Evolutionary conservation across 2,797 vertebrate species (phyloP).

Genomic region (Enteromius afrohamiltoni): DNA sequence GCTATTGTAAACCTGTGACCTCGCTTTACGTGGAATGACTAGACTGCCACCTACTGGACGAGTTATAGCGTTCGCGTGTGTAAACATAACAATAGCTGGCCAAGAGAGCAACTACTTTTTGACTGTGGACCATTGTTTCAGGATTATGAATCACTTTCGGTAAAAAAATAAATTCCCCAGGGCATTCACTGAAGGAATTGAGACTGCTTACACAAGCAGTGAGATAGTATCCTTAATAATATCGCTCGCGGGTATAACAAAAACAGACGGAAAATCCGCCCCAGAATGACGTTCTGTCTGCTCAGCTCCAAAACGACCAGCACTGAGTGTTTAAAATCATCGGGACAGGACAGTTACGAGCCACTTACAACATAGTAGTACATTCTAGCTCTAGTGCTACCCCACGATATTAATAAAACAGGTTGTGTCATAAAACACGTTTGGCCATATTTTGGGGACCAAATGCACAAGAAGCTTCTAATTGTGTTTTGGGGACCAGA

Average conservation of each 20-base stretch:
- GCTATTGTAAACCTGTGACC: not conserved
- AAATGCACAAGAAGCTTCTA: not conserved
- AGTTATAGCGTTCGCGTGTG: not conserved
- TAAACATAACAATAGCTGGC: not conserved
- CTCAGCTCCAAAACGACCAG: not conserved
- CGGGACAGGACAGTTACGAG: conserved; percentile 30
- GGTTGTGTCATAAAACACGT: not conserved
- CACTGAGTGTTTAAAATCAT: conserved; percentile 21
- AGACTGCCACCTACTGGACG: conserved; percentile 33
- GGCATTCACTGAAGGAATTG: not conserved
- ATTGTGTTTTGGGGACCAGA: not conserved
- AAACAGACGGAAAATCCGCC: conserved; percentile 41
- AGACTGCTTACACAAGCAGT: not conserved
- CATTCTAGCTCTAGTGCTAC: not conserved
- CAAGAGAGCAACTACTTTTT: not conserved
- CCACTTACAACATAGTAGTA: not conserved
- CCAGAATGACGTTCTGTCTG: conserved; percentile 34
- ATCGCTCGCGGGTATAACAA: conserved; percentile 14
- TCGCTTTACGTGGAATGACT: not conserved
- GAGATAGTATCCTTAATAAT: conserved; percentile 22
- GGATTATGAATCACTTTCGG: conserved; percentile 2
- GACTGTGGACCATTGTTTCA: not conserved
- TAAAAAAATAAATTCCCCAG: not conserved
- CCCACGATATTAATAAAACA: not conserved
- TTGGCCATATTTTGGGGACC: not conserved